phyloP scores from a whole-genome alignment of 2,888 invertebrate genomes.

The Odontocerum albicorne region DNA sequence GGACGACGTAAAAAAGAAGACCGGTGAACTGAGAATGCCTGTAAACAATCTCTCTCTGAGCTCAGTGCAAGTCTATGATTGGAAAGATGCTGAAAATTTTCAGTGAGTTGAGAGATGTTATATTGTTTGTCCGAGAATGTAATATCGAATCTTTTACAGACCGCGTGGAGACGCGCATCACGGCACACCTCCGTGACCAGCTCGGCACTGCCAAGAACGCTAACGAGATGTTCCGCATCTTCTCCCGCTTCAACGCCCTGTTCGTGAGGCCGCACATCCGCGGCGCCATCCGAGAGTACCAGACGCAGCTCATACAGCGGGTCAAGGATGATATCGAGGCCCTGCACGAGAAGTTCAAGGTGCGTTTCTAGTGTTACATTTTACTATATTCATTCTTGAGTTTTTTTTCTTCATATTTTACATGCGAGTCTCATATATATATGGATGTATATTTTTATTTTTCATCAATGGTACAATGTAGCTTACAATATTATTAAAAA shows the following conservation, averaged over 20 bases:
- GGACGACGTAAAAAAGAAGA: too few relatives aligned
- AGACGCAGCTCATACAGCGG: conserved; percentile 97
- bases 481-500: neutral
- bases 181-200: conserved; percentile 95
- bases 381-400: too few relatives aligned
- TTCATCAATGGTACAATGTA: too few relatives aligned
- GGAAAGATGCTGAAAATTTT: too few relatives aligned
- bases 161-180: conserved; percentile 96
- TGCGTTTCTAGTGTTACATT: conserved; percentile 43
- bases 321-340: conserved; percentile 99
- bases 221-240: conserved; percentile 99
- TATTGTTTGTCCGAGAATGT: too few relatives aligned
- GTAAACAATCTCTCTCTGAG: too few relatives aligned
- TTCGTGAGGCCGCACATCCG: conserved; percentile 99
- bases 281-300: conserved; percentile 98
- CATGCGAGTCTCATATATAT: neutral
- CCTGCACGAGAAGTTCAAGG: conserved; percentile 97
- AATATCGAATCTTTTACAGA: too few relatives aligned
- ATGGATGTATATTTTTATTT: neutral
- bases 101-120: too few relatives aligned
- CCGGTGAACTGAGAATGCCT: too few relatives aligned
- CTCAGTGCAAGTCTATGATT: too few relatives aligned
- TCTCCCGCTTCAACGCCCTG: conserved; percentile 96
- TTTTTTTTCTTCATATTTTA: neutral
- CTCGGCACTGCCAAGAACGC: conserved; percentile 98